A percentile compares a stretch with the other conserved stretches of the same genome.
Conservation (phyloP, 2,797 vertebrate species). For the Enoplosus armatus region DNA sequence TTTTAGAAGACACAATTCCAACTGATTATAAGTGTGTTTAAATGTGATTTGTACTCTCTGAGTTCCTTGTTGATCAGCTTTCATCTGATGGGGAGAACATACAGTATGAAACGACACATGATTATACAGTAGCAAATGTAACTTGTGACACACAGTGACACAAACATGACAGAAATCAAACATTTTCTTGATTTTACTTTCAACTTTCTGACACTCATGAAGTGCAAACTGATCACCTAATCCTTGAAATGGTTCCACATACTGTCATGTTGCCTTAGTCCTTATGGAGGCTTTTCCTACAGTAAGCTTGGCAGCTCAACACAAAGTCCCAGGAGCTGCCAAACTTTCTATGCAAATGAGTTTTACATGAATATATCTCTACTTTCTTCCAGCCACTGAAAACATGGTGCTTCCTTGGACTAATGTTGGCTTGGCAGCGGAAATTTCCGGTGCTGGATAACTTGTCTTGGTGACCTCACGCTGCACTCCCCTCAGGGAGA, state of each 20-base stretch:
- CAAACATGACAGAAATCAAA: neutral
- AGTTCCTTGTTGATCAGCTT: neutral
- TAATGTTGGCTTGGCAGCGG: slow-evolving; percentile 50
- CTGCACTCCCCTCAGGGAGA: slow-evolving; percentile 48
- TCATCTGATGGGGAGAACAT: neutral
- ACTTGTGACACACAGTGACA: neutral
- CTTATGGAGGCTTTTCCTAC: neutral
- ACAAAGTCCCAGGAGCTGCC: neutral
- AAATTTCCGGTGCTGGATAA: slow-evolving; percentile 56
- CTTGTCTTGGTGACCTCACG: slow-evolving; percentile 55
- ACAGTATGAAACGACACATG: neutral
- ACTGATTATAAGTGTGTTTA: neutral
- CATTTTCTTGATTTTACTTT: neutral
- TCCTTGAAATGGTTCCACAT: neutral
- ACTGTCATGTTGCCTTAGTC: neutral
- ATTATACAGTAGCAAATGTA: neutral
- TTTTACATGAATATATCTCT: slow-evolving; percentile 47
- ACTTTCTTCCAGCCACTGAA: slow-evolving; percentile 32
- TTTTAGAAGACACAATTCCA: neutral
- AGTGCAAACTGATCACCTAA: neutral
- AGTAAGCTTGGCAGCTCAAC: neutral
- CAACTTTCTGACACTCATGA: neutral
- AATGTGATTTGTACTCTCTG: neutral
- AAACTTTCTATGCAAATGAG: slow-evolving; percentile 29
- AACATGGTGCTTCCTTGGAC: slow-evolving; percentile 43